These are phyloP conservation scores for Cheirogaleus major DNA, from an alignment of 2,797 vertebrate species.

Conservation along the genomic window DNA sequence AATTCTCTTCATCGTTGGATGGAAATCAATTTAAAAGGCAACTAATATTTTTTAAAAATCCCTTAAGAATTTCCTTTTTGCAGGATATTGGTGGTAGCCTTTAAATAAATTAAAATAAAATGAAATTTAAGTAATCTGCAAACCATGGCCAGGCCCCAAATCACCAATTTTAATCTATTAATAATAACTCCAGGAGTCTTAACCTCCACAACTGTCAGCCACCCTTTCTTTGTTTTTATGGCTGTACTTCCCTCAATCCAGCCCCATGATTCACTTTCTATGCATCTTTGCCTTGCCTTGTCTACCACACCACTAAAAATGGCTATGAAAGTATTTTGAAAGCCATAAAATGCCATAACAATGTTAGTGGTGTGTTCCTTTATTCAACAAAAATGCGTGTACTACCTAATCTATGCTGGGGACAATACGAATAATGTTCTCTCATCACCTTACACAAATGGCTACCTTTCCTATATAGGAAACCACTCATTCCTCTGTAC, in stretches of 20 bases:
- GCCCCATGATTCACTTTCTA: background rate
- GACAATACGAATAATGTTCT: background rate
- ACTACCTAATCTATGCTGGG: background rate
- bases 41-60: background rate
- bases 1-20: background rate
- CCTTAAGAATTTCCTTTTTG: background rate
- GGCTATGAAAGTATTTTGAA: background rate
- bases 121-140: background rate
- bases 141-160: background rate
- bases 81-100: background rate
- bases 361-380: background rate
- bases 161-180: background rate
- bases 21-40: constrained; percentile 14
- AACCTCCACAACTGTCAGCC: background rate
- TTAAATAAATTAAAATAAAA: constrained; percentile 39
- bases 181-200: background rate
- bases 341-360: background rate
- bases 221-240: background rate
- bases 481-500: background rate
- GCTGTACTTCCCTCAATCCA: background rate
- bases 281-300: background rate
- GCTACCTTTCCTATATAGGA: background rate
- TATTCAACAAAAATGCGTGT: background rate
- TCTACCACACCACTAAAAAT: constrained; percentile 6
- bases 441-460: background rate